Evolutionary conservation across 2,888 invertebrate genomes (phyloP).

Genomic region (Tortrix viridana): DNA sequence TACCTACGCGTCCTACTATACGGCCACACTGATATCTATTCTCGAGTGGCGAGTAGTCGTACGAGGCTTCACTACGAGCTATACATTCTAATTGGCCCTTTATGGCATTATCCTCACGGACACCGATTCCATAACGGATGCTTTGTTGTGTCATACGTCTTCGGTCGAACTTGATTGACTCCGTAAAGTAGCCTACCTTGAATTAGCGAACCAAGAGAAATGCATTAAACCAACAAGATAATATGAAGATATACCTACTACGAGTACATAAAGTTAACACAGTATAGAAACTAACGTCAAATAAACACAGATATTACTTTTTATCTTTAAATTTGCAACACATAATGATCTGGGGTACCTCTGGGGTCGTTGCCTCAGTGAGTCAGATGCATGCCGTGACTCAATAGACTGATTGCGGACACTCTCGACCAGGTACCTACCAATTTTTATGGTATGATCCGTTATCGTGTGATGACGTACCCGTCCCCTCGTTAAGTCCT

Average conservation of each 20-base stretch:
- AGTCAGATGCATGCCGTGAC: slow-evolving; percentile 61
- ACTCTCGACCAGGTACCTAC: slow-evolving; percentile 47
- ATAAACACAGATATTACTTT: slow-evolving; percentile 24
- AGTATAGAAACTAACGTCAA: neutral
- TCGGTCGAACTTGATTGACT: neutral
- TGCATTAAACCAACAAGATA: too few species aligned
- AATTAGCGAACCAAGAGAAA: too few species aligned
- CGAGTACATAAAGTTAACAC: neutral
- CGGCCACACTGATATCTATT: slow-evolving; percentile 27
- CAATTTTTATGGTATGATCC: slow-evolving; percentile 41
- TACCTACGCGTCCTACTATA: slow-evolving; percentile 50
- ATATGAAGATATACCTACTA: too few species aligned
- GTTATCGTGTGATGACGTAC: slow-evolving; percentile 21
- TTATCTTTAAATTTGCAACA: slow-evolving; percentile 47
- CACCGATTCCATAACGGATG: slow-evolving; percentile 45
- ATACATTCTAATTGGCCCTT: slow-evolving; percentile 68
- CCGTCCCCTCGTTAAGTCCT: slow-evolving; percentile 11
- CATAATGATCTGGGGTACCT: slow-evolving; percentile 48
- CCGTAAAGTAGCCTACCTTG: too few species aligned
- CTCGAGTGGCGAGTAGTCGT: slow-evolving; percentile 14
- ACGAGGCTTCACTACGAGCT: slow-evolving; percentile 49
- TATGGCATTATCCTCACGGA: slow-evolving; percentile 53
- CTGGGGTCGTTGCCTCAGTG: slow-evolving; percentile 64
- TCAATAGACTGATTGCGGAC: slow-evolving; percentile 54
- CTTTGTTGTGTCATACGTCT: slow-evolving; percentile 39